A percentile compares a stretch with the other conserved stretches of the same genome.
Conservation (phyloP, 2,888 invertebrate species). For the Escarpia spicata region DNA sequence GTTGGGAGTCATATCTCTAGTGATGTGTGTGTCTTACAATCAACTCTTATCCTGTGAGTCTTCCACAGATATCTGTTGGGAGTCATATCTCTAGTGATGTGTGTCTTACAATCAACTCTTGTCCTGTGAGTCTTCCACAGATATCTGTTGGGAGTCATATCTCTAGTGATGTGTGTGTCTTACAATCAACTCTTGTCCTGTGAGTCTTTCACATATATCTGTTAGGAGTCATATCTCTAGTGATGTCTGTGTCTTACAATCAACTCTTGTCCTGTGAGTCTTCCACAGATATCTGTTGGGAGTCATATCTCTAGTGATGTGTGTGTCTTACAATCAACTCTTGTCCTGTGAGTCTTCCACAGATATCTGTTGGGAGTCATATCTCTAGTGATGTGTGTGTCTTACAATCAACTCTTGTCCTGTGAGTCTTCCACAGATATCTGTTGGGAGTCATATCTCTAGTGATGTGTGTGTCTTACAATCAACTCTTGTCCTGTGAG, state of each 20-base stretch:
- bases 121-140: neutral
- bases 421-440: neutral
- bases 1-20: no score
- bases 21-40: no score
- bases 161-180: no score
- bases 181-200: no score
- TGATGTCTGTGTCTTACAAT: no score
- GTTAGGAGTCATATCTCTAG: no score
- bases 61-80: no score
- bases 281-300: neutral
- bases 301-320: no score
- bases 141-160: neutral
- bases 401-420: neutral
- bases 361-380: neutral
- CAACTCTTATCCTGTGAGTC: no score
- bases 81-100: no score
- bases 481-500: neutral
- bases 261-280: neutral
- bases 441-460: neutral
- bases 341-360: neutral
- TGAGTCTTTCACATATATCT: neutral
- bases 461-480: neutral
- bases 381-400: neutral
- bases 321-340: no score
- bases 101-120: no score